Percentiles rank a stretch among this genome's conserved stretches.
Evolutionary conservation across 2,797 vertebrate species (phyloP).

Genomic region (Tenualosa ilisha): DNA sequence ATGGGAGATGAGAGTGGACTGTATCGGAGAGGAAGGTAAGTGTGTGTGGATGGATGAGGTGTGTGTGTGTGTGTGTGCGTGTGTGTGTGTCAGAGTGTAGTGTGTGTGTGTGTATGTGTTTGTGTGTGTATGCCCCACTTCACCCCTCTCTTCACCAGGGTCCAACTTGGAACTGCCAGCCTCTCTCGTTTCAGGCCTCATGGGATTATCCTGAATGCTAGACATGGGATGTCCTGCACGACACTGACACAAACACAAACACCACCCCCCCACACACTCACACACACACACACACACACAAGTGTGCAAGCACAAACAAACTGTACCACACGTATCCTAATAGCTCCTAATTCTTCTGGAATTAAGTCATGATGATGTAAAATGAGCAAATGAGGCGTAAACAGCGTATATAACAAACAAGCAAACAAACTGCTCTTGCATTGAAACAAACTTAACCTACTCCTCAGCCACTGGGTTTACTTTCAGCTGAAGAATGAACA

Average conservation of each 20-base stretch:
- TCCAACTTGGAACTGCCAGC: not conserved
- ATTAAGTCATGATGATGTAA: no score
- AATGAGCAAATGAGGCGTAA: no score
- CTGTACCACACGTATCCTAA: not conserved
- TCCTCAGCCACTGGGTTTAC: no score
- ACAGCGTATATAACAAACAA: no score
- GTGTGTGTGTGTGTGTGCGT: not conserved
- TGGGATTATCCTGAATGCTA: not conserved
- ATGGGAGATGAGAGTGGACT: not conserved
- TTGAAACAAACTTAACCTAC: no score
- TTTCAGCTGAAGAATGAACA: not conserved
- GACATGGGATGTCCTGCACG: not conserved
- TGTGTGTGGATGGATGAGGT: not conserved
- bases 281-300: not conserved
- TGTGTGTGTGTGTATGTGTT: not conserved
- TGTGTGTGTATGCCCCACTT: not conserved
- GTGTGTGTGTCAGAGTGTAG: not conserved
- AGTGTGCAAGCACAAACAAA: not conserved
- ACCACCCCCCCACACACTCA: not conserved
- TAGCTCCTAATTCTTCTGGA: no score
- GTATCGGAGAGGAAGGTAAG: no score
- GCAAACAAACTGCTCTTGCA: no score
- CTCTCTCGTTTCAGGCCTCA: not conserved
- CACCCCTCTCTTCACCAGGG: not conserved
- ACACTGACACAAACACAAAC: not conserved